Evolutionary conservation across 2,113 vertebrate species (phyloP).

Genomic region (Pogonocichla stellata): DNA sequence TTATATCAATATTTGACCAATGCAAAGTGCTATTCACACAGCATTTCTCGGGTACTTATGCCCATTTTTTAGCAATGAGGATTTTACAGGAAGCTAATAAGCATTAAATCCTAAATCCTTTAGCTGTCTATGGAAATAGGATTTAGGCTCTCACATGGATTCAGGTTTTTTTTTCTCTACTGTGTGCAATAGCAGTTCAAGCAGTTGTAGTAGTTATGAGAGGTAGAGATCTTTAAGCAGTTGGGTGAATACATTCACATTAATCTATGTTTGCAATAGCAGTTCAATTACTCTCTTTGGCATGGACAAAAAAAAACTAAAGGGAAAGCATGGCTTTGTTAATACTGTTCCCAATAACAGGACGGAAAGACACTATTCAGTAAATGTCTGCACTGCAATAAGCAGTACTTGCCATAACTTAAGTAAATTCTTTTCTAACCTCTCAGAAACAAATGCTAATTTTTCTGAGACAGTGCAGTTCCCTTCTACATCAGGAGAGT

Average conservation of each 20-base stretch:
- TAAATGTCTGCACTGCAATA: not conserved
- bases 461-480: not conserved
- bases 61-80: not conserved
- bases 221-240: conserved; percentile 37
- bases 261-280: not conserved
- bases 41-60: not conserved
- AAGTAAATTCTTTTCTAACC: not conserved
- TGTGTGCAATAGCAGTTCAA: not conserved
- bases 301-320: not conserved
- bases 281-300: conserved; percentile 13
- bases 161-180: not conserved
- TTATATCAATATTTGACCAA: not conserved
- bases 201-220: not conserved
- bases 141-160: not conserved
- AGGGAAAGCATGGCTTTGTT: not conserved
- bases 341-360: not conserved
- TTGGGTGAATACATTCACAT: not conserved
- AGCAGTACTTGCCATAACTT: not conserved
- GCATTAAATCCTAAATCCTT: not conserved
- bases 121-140: not conserved
- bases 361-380: not conserved
- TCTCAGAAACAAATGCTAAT: not conserved
- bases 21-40: not conserved
- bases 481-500: not conserved
- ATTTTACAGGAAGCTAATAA: not conserved